Base-by-base conservation (phyloP, 1,140 invertebrate genomes). In the Zaprionus inermis region DNA sequence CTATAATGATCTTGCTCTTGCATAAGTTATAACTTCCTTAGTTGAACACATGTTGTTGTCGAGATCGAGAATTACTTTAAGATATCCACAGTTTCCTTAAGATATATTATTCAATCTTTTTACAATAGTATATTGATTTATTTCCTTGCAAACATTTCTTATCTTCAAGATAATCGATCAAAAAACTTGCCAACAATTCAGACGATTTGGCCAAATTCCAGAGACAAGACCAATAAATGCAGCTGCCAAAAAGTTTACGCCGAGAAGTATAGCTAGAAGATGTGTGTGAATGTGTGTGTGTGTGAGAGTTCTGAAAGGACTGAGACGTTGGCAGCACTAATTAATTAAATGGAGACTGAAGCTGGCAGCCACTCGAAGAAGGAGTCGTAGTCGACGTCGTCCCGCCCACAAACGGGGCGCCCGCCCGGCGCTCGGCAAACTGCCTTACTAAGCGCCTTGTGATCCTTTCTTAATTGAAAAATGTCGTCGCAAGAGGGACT, bases 401-500 rank as follows among this genome's bases (percentile, higher is more conserved):
- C 24, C 3, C n/a, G n/a, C n/a, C n/a, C n/a, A n/a, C n/a, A n/a
- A n/a, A n/a, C n/a, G n/a, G n/a, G n/a, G n/a, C n/a, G n/a, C n/a
- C n/a, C n/a, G n/a, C n/a, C n/a, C n/a, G n/a, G n/a, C 5, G 52
- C 44, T 32, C 46, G 41, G 63, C 60, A 84, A 89, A 89, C 84
- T 90, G 83, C 79, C 83, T 88, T 88, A 88, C 85, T 89, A 89
- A 89, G 84, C 84, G 84, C 84, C 84, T 81, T 81, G 65, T 81
- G 85, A 89, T 90, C 86, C 85, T 90, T 90, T 90, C 86, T 90
- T 90, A 90, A 90, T 90, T 90, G 85, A 90, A 90, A 90, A 90
- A 90, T 89, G 84, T 89, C 84, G 81, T 89, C 84, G 88, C 85
- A 84, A 79, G 78, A 60, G 56, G 12, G 44, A 60, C 22, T 22